Conservation (phyloP, 2,888 invertebrate species). For the Parapristionchus giblindavisi region DNA sequence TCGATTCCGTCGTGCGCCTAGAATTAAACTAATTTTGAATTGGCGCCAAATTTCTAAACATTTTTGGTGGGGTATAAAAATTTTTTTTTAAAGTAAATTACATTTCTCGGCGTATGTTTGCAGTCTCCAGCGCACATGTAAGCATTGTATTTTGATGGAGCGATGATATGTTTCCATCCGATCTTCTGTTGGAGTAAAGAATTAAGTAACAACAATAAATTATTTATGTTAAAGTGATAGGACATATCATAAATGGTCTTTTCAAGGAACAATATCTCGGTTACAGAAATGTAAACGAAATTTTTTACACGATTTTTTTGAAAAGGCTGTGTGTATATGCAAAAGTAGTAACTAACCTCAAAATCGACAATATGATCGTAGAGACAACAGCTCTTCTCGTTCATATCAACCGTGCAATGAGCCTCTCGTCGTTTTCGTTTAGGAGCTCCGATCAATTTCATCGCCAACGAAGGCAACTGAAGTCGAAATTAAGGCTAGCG, state of each 20-base stretch:
- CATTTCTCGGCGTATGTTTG: constrained; percentile 71
- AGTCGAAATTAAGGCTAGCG: too few relatives aligned
- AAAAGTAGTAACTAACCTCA: constrained; percentile 9
- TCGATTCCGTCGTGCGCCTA: constrained; percentile 1
- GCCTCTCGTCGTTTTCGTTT: constrained; percentile 37
- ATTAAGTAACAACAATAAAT: not conserved
- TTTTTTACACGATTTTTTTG: not conserved
- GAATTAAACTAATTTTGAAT: constrained; percentile 17
- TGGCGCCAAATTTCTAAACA: not conserved
- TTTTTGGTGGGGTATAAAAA: not conserved
- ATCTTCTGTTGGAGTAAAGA: constrained; percentile 81
- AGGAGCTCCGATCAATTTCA: constrained; percentile 5
- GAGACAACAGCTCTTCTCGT: constrained; percentile 80
- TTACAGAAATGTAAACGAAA: too few relatives aligned
- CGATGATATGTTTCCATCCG: constrained; percentile 97
- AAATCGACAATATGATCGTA: constrained; percentile 77
- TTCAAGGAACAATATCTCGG: not conserved
- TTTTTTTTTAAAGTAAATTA: not conserved
- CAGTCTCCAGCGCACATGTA: constrained; percentile 96
- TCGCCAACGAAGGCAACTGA: not conserved
- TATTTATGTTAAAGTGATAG: not conserved
- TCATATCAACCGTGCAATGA: constrained; percentile 48
- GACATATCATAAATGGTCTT: not conserved
- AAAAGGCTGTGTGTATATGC: not conserved
- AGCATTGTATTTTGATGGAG: constrained; percentile 91